A percentile compares a stretch with the other conserved stretches of the same genome.
Conservation (phyloP, 2,888 invertebrate species). For the Sesia bembeciformis region DNA sequence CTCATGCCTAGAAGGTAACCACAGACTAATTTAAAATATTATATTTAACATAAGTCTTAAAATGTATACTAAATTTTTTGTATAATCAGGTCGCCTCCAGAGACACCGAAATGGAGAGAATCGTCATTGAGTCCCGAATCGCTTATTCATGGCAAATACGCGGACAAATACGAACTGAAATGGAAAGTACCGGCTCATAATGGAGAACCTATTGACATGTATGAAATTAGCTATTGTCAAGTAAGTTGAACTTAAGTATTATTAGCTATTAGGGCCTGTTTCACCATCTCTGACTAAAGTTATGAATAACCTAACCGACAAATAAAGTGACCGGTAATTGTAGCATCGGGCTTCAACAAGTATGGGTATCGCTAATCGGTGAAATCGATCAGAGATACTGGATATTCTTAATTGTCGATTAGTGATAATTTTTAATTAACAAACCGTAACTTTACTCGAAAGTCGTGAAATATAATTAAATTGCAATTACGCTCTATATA, state of each 20-base stretch:
- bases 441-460: no score
- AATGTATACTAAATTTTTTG: background rate
- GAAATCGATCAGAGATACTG: no score
- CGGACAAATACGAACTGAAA: constrained; percentile 85
- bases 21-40: background rate
- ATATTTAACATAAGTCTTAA: background rate
- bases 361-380: no score
- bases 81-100: constrained; percentile 78
- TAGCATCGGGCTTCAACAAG: no score
- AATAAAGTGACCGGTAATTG: no score
- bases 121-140: constrained; percentile 51
- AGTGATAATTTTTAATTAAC: no score
- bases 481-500: no score
- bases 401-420: no score
- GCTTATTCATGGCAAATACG: constrained; percentile 72
- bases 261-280: no score
- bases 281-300: no score
- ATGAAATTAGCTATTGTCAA: constrained; percentile 86
- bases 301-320: no score
- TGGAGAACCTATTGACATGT: constrained; percentile 90
- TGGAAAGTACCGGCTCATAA: constrained; percentile 93
- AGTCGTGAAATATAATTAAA: background rate
- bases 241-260: constrained; percentile 59
- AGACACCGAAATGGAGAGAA: constrained; percentile 72
- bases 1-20: constrained; percentile 80